These are phyloP conservation scores for Apomyelois bistriatella DNA, from an alignment of 2,888 invertebrate genomes.

Conservation along the genomic window DNA sequence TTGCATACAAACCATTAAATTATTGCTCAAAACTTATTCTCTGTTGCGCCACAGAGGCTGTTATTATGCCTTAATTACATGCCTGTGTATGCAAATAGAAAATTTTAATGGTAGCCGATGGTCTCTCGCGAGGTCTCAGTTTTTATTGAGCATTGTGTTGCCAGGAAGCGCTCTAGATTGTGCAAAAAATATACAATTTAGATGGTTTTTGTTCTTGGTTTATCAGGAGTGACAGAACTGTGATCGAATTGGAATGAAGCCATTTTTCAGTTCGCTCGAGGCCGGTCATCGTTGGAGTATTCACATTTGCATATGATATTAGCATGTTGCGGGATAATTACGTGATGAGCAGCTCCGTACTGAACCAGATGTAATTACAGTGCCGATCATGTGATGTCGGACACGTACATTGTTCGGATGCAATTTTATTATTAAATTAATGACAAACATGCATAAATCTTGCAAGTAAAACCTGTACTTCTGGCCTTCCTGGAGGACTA, in stretches of 20 bases:
- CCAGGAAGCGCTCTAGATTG: conserved; percentile 34
- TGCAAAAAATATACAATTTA: conserved; percentile 29
- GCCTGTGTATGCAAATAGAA: conserved; percentile 75
- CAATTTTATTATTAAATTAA: conserved; percentile 9
- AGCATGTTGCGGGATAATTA: conserved; percentile 70
- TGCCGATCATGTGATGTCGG: conserved; percentile 40
- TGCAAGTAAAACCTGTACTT: neutral
- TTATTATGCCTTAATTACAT: conserved; percentile 77
- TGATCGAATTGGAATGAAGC: conserved; percentile 47
- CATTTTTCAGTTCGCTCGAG: conserved; percentile 52
- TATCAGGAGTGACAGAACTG: conserved; percentile 16
- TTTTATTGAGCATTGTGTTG: conserved; percentile 61
- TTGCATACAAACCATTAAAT: conserved; percentile 80
- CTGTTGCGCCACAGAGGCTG: conserved; percentile 75
- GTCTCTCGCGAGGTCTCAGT: conserved; percentile 51
- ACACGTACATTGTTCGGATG: conserved; percentile 14
- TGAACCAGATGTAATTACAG: conserved; percentile 51
- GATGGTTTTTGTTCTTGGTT: conserved; percentile 20
- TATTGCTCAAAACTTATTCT: conserved; percentile 79
- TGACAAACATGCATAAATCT: conserved; percentile 10
- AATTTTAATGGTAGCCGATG: conserved; percentile 69
- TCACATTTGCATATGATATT: conserved; percentile 71
- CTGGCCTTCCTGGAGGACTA: neutral
- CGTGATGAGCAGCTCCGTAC: conserved; percentile 44
- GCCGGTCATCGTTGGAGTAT: conserved; percentile 35